Base-by-base conservation (phyloP, 2,888 invertebrate genomes). In the Tillus elongatus region DNA sequence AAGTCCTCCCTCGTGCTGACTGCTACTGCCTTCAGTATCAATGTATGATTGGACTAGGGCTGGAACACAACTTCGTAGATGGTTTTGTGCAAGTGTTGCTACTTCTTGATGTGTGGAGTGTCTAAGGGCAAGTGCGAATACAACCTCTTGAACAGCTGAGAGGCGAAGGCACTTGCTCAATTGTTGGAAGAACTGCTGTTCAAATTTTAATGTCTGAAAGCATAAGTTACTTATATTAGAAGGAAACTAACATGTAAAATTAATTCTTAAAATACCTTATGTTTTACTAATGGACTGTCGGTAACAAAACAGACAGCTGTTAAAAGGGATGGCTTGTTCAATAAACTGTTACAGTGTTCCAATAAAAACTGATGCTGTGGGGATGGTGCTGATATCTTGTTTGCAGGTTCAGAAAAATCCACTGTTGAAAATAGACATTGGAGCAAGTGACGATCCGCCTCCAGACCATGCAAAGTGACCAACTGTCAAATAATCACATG, bases 361-460 rank as follows among this genome's bases (percentile, higher is more conserved):
- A 78, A 75, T 61, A 91, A 69, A 60, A 84, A 73, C 68, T 88
- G 78, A 61, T 77, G 71, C 75, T 85, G 74, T 58, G 72, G 71
- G 44, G 64, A 67, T 47, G 64, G 60, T 47, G 67, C 67, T 44
- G 75, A 73, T 45, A 76, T 71, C 51, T 77, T 69, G 69, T 73
- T 63, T 56, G 73, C 56, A 46, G 71, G 72, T 56, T 75, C 74
- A 63, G 72, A 81, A 74, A 89, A 85, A 67, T 90, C 83, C 64
- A 91, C 82, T 58, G 80, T 79, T 58, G 90, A 86, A 70, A 93
- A 85, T 67, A 95, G 79, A 73, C 88, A 88, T 75, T 88, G 89
- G 75, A 92, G 80, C 69, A 91, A 80, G 77, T 93, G 91, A 73
- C 91, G 83, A 75, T 93, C 92, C 72, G 92, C 92, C 80, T 93